Evolutionary conservation across 2,888 invertebrate genomes (phyloP), one percentile per base, ranked within the genome.

Genomic region (Meliscaeva auricollis): DNA sequence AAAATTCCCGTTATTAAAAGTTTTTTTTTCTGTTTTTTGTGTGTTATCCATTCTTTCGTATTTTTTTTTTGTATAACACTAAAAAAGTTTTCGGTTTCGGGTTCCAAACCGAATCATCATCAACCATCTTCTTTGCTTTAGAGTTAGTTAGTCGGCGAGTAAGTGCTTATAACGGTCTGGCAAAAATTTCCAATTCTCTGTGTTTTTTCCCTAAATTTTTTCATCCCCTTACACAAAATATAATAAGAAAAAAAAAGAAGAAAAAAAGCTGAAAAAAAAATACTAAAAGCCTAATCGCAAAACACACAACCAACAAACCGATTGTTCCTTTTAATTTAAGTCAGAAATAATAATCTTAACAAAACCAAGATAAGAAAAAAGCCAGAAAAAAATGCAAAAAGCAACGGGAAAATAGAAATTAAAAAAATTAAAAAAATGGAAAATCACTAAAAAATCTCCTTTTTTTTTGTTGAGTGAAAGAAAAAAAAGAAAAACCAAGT

Each of bases 71-170:
- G 32, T 35, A 30, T 76, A 76, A 80, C 76, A 80, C 72, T 73
- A 68, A 80, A 80, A 81, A 85, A 85, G 41, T 85, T 77, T 73
- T 73, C 84, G 76, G 41, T 68, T 66, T 62, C 76, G 73, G 64
- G 81, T 77, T 85, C 72, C 62, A 11, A 77, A 64, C 85, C 73
- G 46, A 64, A 85, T 73, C 85, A 62, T 85, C 81, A 85, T 73
- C 81, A 73, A 85, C 81, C 81, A 81, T 77, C 85, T 81, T 85
- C 81, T 77, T 81, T 76, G 85, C 85, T 73, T 64, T 85, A 76
- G 85, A 85, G 85, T 85, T 85, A 85, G 85, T 85, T 85, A 85
- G 85, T 85, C 85, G 85, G 85, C 85, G 85, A 85, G 85, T 81
- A 85, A 85, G 85, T 81, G 85, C 73, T 81, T 68, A 62, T 77